Base-by-base conservation (phyloP, 2,797 vertebrate genomes). In the Sebastes hopkinsi region DNA sequence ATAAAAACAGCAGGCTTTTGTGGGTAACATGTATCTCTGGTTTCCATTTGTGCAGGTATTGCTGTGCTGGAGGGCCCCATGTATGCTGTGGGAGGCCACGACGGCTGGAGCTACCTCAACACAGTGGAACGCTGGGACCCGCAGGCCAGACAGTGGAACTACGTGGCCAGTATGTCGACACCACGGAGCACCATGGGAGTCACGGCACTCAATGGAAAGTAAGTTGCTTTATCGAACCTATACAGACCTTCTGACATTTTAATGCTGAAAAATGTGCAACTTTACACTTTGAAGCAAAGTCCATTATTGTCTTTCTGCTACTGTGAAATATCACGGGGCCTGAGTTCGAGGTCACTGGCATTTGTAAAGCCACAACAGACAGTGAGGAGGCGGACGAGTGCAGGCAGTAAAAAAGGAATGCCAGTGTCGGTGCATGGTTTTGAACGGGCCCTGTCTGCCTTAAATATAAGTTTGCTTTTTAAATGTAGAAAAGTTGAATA, bases 101-200 rank as follows among this genome's bases (percentile, higher is more conserved):
- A 99, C 18, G 99, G 99, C 71, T 99, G 98, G 98, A 99, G 98
- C 84, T 99, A 99, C 90, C 96, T 99, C 55, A 99, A 99, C 90
- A 99, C 98, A 0, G 98, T 99, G 82, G 99, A 99, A 80, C 96
- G 99, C 86, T 99, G 98, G 98, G 98, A 99, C 87, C 98, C 98
- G 0, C 97, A 99, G 87, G 98, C 97, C 18, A 95, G 96, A 59
- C 98, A 99, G 88, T 99, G 98, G 99, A 99, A 99, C 93, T 99
- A 99, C 0, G 98, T 99, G 82, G 98, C 98, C 79, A 99, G 98
- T 88, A 99, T 99, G 99, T 98, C 98, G 29, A 99, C 97, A 2
- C 97, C 98, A 0, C 94, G 98, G 84, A 99, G 98, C 94, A 98
- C 98, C 6, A 97, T 99, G 52, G 98, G 98, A 67, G 98, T 99